These are phyloP conservation scores for Camponotus vicinus DNA, from an alignment of 1,140 invertebrate genomes.

Conservation along the genomic window DNA sequence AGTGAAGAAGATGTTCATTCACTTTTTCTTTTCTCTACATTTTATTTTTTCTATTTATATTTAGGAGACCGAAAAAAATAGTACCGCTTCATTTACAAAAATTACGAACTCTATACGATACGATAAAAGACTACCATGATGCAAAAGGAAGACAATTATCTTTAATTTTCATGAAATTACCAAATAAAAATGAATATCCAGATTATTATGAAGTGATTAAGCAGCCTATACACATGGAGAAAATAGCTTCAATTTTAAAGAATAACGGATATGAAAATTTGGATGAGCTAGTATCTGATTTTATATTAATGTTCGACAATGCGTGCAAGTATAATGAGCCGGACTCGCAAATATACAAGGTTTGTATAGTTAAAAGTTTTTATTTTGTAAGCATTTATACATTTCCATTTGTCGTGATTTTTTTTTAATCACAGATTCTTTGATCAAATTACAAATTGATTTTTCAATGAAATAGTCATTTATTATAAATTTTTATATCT, in stretches of 20 bases:
- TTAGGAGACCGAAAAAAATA: slow-evolving; percentile 85
- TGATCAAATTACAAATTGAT: too few species aligned
- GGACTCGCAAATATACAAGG: slow-evolving; percentile 99
- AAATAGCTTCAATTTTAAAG: slow-evolving; percentile 96
- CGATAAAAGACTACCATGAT: slow-evolving; percentile 96
- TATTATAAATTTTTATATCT: too few species aligned
- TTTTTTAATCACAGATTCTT: too few species aligned
- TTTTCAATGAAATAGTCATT: too few species aligned
- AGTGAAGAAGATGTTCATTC: slow-evolving; percentile 28
- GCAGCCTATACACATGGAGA: slow-evolving; percentile 98
- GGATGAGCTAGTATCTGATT: slow-evolving; percentile 96
- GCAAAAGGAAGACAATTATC: slow-evolving; percentile 94
- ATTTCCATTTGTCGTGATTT: too few species aligned
- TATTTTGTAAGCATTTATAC: not conserved
- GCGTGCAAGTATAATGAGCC: slow-evolving; percentile 99
- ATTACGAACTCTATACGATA: slow-evolving; percentile 95
- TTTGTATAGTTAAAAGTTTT: slow-evolving; percentile 79
- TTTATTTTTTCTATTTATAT: slow-evolving; percentile 23
- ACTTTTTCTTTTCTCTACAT: slow-evolving; percentile 48
- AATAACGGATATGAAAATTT: slow-evolving; percentile 93
- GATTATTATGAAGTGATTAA: slow-evolving; percentile 99
- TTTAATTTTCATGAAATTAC: slow-evolving; percentile 97
- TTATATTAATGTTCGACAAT: slow-evolving; percentile 99
- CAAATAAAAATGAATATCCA: slow-evolving; percentile 97
- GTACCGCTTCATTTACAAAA: slow-evolving; percentile 90